Evolutionary conservation across 23 tunicate species (phyloP), one percentile per base, ranked within the genome.

Genomic region (Clavelina lepadiformis): DNA sequence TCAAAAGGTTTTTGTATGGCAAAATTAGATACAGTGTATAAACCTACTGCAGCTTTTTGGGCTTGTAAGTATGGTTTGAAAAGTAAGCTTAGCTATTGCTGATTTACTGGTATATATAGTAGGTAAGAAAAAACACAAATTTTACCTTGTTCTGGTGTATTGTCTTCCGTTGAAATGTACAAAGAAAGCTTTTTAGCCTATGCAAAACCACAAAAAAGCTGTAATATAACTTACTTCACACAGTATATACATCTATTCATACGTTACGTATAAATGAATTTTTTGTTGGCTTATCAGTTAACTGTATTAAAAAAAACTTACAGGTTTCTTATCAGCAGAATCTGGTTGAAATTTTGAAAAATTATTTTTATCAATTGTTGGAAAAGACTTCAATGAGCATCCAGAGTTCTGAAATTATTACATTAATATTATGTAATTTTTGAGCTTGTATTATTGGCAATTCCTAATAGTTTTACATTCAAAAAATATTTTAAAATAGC

Each of bases 101-200:
- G n/a, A n/a, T n/a, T n/a, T n/a, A n/a, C n/a, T n/a, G n/a, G n/a
- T n/a, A n/a, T n/a, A n/a, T n/a, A n/a, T n/a, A n/a, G n/a, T n/a
- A n/a, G n/a, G n/a, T n/a, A 29, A 27, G 46, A 69, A 29, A 25
- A 28, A 52, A 15, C 30, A 61, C 11, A 25, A 38, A 15, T 15
- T 44, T 65, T 49, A 70, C 81, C 81, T 75, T 75, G 81, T 64
- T 75, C 57, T 0, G 81, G 71, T 29, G 69, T 51, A 35, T 61
- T 75, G 51, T 64, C 81, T 63, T 64, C 72, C 0, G 81, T 75
- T 31, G 81, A 75, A 18, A 75, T 63, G 55, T 75, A 75, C 34
- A 75, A 46, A n/a, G 81, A 75, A 3, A 75, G 26, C 37, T 75
- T 52, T 38, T 75, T 64, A 5, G 35, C 15, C 78, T 73, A 58